Conservation (phyloP, 2,113 vertebrate species). For the Pardalotus punctatus region DNA sequence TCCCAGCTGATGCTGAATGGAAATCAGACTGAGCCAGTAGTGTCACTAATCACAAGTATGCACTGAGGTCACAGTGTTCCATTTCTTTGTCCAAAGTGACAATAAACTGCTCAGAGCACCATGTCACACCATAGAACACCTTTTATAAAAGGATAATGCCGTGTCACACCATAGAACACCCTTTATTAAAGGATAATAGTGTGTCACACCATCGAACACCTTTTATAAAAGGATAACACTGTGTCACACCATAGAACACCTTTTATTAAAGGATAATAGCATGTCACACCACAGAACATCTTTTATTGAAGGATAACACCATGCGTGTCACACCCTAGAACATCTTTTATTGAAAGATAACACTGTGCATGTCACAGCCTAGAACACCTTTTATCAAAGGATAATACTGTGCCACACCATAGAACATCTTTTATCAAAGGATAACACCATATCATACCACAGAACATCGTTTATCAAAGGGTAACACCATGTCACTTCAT, state of each 20-base stretch:
- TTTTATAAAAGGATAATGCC: not conserved
- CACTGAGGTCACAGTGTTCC: conserved; percentile 33
- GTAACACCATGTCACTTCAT: not conserved
- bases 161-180: not conserved
- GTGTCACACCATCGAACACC: not conserved
- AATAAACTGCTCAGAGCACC: not conserved
- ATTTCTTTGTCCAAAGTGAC: not conserved
- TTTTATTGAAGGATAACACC: accelerated
- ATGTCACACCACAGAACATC: not conserved
- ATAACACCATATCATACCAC: not conserved
- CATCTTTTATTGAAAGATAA: not conserved
- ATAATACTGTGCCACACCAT: not conserved
- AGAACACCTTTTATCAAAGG: not conserved
- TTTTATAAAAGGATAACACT: not conserved
- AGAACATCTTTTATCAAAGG: not conserved
- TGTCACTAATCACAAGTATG: conserved; percentile 14
- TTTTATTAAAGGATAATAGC: not conserved
- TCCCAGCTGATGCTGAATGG: not conserved
- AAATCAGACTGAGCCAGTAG: conserved; percentile 37
- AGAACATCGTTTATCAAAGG: not conserved
- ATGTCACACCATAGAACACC: not conserved
- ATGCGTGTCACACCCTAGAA: accelerated
- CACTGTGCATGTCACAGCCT: accelerated
- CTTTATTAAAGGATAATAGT: not conserved
- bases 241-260: not conserved